Percentiles rank a stretch among this genome's conserved stretches.
Conservation (phyloP, 2,797 vertebrate species). For the Falco rusticolus region DNA sequence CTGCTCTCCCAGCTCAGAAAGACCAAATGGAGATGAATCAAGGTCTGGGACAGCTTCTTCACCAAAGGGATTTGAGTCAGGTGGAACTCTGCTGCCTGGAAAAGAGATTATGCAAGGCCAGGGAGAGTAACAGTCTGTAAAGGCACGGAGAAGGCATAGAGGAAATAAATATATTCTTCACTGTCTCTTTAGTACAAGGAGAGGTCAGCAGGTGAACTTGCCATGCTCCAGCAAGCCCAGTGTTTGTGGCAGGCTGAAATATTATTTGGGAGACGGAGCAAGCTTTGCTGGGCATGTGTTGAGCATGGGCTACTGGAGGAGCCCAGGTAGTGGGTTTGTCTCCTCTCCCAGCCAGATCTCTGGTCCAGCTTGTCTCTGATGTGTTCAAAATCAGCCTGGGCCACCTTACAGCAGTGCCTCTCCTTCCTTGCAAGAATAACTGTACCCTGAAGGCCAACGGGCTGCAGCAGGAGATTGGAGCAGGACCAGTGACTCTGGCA, state of each 20-base stretch:
- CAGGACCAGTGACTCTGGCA: not conserved
- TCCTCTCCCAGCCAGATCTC: not conserved
- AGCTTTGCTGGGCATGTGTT: not conserved
- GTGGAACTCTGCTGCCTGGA: not conserved
- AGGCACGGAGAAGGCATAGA: not conserved
- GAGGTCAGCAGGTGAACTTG: not conserved
- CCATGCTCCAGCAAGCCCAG: not conserved
- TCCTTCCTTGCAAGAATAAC: not conserved
- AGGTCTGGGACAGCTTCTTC: not conserved
- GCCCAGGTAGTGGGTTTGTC: not conserved
- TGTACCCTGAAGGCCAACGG: not conserved
- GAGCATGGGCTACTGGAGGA: not conserved
- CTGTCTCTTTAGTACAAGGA: not conserved
- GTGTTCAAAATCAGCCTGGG: not conserved
- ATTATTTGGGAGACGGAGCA: not conserved
- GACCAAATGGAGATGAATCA: not conserved
- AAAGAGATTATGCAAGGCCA: not conserved
- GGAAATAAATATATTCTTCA: not conserved
- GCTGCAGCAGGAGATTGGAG: not conserved
- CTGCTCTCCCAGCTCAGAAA: not conserved
- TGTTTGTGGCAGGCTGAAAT: not conserved
- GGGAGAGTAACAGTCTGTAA: not conserved
- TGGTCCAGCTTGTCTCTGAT: not conserved
- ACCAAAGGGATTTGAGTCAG: not conserved
- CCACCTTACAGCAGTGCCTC: not conserved